phyloP scores from a whole-genome alignment of 2,888 invertebrate species.

The Pyrocoelia pectoralis region DNA sequence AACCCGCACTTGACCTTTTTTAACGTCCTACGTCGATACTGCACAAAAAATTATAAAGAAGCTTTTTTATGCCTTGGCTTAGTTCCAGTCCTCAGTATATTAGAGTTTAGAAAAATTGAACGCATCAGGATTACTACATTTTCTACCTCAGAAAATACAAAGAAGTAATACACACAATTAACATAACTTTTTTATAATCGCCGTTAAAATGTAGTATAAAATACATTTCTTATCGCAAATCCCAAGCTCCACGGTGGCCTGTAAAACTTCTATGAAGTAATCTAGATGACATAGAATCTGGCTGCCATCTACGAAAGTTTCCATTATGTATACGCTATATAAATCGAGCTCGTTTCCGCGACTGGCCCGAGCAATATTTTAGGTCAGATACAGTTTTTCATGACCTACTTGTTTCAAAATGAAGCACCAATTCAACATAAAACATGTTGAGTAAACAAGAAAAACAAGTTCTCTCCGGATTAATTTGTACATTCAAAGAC shows the following conservation, averaged over 20 bases:
- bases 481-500: neutral
- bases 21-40: constrained; percentile 15
- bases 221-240: constrained; percentile 46
- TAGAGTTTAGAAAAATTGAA: neutral
- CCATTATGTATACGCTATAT: constrained; percentile 54
- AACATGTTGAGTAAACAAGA: neutral
- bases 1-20: constrained; percentile 29
- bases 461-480: neutral
- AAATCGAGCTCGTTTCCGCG: constrained; percentile 52
- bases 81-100: constrained; percentile 37
- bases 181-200: constrained; percentile 40
- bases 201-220: constrained; percentile 45
- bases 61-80: constrained; percentile 28
- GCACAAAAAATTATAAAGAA: constrained; percentile 32
- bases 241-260: constrained; percentile 47
- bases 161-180: constrained; percentile 6
- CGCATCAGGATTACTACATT: neutral
- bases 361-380: constrained; percentile 49
- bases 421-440: constrained; percentile 33
- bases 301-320: constrained; percentile 50
- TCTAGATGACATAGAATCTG: constrained; percentile 53
- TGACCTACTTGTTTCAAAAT: constrained; percentile 45
- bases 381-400: constrained; percentile 46
- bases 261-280: constrained; percentile 48
- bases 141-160: neutral